Base-by-base conservation (phyloP, 2,888 invertebrate genomes). In the Capitulum mitella region DNA sequence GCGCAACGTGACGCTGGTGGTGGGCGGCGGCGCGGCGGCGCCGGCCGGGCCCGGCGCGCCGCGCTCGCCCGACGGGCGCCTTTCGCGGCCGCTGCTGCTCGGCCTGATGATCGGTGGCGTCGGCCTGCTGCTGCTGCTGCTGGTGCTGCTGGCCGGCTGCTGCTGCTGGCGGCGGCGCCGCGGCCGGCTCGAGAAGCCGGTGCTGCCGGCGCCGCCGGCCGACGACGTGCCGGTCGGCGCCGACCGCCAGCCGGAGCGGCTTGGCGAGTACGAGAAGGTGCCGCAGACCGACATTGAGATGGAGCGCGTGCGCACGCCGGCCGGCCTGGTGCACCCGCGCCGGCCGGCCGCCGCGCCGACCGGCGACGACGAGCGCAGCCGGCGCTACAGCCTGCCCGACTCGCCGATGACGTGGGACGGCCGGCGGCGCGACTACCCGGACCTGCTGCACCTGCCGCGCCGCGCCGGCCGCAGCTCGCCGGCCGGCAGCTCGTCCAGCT, bases 1-100 rank as follows among this genome's bases (percentile, higher is more conserved):
- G 84, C 89, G 90, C 76, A 93, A 92, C 84, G 87, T 94, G 26
- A 91, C 90, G 26, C 85, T 95, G 79, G 86, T 89, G 8, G 79
- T 78, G 12, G 77, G 79, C 12, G 80, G 79, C 1, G 80, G 79
- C 37, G 75, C 79, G 34, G 70, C 5, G 40, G 22, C 40, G 26
- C 37, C 37, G 1, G 6, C 37, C 8, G 37, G 0, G 70, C 70
- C 70, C 0, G 75, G 78, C 37, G 32, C 34, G 16, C 51, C 77
- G 22, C 77, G 79, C 29, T 32, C 80, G 29, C 80, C 79, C 48
- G 40, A 14, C 70, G 37, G 3, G 22, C 37, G 6, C 26, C 40
- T 70, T 10, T 40, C 37, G 22, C 26, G 70, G 26, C 26, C 70
- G 22, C 51, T 80, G n/a, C 80, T 82, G n/a, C 78, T 81, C 32